Conservation (phyloP, 2,888 invertebrate species). For the Zeuzera pyrina region DNA sequence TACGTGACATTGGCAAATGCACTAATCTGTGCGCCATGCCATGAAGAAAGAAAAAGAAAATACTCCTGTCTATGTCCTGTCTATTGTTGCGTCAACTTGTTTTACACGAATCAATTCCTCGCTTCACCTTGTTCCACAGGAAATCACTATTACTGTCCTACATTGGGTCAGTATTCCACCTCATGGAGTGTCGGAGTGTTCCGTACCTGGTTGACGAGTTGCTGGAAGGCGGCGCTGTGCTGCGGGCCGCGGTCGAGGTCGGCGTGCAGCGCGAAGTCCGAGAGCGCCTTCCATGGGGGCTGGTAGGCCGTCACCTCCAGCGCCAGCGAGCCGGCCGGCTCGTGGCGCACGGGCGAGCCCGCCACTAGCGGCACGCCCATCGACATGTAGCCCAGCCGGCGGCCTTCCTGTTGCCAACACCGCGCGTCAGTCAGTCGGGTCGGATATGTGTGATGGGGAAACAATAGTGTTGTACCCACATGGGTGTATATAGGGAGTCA, state of each 20-base stretch:
- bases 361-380: constrained; percentile 99
- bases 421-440: not conserved
- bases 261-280: constrained; percentile 95
- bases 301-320: constrained; percentile 94
- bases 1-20: no score
- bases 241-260: constrained; percentile 93
- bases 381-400: constrained; percentile 93
- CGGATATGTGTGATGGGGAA: not conserved
- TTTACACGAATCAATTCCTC: no score
- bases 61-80: no score
- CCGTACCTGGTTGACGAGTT: constrained; percentile 92
- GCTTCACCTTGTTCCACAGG: no score
- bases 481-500: no score
- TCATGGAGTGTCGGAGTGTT: not conserved
- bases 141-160: no score
- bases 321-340: constrained; percentile 85
- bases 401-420: constrained; percentile 82
- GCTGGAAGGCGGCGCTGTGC: constrained; percentile 93
- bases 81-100: no score
- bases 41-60: no score
- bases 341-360: constrained; percentile 92
- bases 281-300: constrained; percentile 97
- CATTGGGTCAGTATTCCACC: no score
- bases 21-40: no score
- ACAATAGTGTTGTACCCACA: not conserved